These are phyloP conservation scores for Scaptodrosophila lebanonensis DNA, from an alignment of 1,140 invertebrate genomes.

Conservation along the genomic window DNA sequence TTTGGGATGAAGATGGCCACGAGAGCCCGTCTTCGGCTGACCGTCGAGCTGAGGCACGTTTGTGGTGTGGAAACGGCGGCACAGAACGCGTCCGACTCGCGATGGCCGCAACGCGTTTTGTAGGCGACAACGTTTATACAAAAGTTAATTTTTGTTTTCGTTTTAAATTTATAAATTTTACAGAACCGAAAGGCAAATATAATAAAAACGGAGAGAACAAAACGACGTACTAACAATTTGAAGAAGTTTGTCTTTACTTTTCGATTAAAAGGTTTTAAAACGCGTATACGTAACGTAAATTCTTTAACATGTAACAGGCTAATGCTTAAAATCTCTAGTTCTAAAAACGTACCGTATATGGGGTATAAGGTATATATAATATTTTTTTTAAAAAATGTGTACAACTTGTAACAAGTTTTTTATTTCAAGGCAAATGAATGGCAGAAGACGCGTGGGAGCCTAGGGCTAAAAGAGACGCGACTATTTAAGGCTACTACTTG, in stretches of 20 bases:
- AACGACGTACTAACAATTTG: slow-evolving; percentile 39
- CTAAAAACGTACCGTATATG: too few relatives aligned
- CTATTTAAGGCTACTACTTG: slow-evolving; percentile 23
- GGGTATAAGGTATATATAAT: too few relatives aligned
- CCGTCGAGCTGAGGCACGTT: slow-evolving; percentile 72
- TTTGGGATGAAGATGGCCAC: slow-evolving; percentile 1
- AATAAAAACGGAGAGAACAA: slow-evolving; percentile 37
- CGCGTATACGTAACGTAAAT: background rate
- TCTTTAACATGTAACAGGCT: too few relatives aligned
- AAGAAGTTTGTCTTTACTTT: slow-evolving; percentile 18
- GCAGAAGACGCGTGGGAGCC: slow-evolving; percentile 24
- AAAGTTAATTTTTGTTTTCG: too few relatives aligned
- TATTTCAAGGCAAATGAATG: slow-evolving; percentile 66
- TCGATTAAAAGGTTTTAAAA: slow-evolving; percentile 24
- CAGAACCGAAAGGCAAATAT: slow-evolving; percentile 54
- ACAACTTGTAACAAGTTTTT: slow-evolving; percentile 43
- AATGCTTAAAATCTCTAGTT: too few relatives aligned
- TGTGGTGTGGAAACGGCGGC: slow-evolving; percentile 65
- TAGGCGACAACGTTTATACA: slow-evolving; percentile 43
- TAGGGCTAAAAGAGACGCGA: background rate
- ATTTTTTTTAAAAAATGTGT: slow-evolving; percentile 49
- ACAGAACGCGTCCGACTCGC: slow-evolving; percentile 10
- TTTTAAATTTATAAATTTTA: too few relatives aligned
- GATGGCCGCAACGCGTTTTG: slow-evolving; percentile 27
- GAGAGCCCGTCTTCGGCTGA: slow-evolving; percentile 29